Conservation (phyloP, 2,113 vertebrate species). For the Taxidea taxus region DNA sequence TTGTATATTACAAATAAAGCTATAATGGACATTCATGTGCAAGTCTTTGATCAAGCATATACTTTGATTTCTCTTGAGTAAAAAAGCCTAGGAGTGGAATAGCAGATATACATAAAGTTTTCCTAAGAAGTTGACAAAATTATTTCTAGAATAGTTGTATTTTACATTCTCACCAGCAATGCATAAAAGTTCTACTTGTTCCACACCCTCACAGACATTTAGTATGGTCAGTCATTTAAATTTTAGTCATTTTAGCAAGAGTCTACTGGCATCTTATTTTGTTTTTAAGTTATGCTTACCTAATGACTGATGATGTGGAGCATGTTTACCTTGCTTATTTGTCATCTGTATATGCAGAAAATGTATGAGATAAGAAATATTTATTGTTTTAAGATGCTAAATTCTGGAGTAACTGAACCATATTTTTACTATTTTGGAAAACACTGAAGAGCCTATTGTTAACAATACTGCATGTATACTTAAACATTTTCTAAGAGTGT, state of each 20-base stretch:
- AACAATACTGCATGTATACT: no score
- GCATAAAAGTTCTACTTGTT: no score
- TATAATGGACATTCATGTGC: not conserved
- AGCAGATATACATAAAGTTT: not conserved
- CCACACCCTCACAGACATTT: no score
- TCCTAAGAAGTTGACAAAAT: not conserved
- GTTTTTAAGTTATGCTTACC: not conserved
- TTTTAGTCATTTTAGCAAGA: not conserved
- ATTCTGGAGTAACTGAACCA: no score
- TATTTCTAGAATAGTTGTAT: not conserved
- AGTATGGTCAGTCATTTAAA: not conserved
- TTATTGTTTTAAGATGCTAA: no score
- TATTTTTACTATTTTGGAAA: no score
- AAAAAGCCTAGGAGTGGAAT: not conserved
- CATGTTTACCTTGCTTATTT: not conserved
- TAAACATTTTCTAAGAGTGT: no score
- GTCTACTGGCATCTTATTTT: not conserved
- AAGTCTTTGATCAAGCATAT: not conserved
- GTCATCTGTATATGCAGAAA: not conserved
- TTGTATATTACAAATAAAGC: not conserved
- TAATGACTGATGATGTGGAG: not conserved
- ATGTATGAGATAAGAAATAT: not conserved
- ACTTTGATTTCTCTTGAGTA: not conserved
- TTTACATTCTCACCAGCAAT: no score
- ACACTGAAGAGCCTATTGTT: no score